phyloP scores from a whole-genome alignment of 2,888 invertebrate genomes.

The Cepaea hortensis region DNA sequence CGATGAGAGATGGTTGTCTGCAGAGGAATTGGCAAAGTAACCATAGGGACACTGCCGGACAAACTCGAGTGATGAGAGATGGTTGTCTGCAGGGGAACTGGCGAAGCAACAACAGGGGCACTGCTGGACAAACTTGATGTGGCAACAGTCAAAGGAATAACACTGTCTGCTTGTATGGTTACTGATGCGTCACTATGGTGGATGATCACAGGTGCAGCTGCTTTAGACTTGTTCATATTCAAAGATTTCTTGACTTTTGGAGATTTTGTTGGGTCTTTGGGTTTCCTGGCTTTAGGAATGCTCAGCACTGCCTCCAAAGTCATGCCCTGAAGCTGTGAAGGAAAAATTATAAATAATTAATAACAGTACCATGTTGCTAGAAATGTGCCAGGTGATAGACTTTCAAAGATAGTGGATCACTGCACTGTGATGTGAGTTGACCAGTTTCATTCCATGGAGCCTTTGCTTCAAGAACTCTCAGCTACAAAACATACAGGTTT shows the following conservation, averaged over 20 bases:
- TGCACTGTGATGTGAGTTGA: too few species aligned
- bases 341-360: not conserved
- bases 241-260: not conserved
- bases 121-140: not conserved
- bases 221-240: not conserved
- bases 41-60: not conserved
- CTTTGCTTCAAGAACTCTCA: too few species aligned
- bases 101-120: not conserved
- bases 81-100: not conserved
- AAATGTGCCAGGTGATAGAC: too few species aligned
- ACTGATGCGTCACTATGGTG: not conserved
- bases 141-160: not conserved
- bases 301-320: not conserved
- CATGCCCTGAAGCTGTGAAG: constrained; percentile 19
- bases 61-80: too few species aligned
- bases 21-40: not conserved
- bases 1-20: not conserved
- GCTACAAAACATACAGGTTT: too few species aligned
- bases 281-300: not conserved
- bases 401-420: too few species aligned
- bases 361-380: too few species aligned
- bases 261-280: constrained; percentile 12
- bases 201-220: not conserved
- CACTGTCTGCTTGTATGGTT: not conserved
- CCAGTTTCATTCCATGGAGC: too few species aligned